A percentile compares a stretch with the other conserved stretches of the same genome.
phyloP scores from a whole-genome alignment of 37 sponge, comb jelly and placozoan species.

The Eunapius fragilis region DNA sequence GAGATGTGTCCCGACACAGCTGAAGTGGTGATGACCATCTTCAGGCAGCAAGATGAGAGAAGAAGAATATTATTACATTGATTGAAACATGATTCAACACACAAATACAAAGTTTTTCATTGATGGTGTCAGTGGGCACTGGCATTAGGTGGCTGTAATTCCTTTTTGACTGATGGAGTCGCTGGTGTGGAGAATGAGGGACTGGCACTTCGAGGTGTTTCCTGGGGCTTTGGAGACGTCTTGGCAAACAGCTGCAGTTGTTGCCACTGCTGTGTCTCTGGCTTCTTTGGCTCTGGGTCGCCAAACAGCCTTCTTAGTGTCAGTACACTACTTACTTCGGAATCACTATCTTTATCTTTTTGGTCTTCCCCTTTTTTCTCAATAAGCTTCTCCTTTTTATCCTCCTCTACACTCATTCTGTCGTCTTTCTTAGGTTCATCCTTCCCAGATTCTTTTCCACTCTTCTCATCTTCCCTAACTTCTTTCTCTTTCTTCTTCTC shows the following conservation, averaged over 20 bases:
- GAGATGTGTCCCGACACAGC: background rate
- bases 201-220: background rate
- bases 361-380: too few species aligned
- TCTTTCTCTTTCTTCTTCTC: background rate
- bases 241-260: background rate
- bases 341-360: background rate
- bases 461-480: too few species aligned
- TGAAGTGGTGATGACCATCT: background rate
- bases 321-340: background rate
- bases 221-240: background rate
- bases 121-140: background rate
- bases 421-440: too few species aligned
- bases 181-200: background rate
- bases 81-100: background rate
- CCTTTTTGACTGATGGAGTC: background rate
- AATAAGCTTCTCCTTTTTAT: too few species aligned
- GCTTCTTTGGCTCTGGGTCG: background rate
- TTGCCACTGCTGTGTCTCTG: background rate
- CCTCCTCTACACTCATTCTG: too few species aligned
- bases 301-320: background rate
- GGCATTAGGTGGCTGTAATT: background rate
- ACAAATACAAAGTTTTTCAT: background rate
- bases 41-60: background rate
- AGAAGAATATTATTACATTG: background rate
- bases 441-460: too few species aligned